A percentile compares a stretch with the other conserved stretches of the same genome.
Conservation (phyloP, 2,797 vertebrate genomes). For the Cichlasoma orientale region DNA sequence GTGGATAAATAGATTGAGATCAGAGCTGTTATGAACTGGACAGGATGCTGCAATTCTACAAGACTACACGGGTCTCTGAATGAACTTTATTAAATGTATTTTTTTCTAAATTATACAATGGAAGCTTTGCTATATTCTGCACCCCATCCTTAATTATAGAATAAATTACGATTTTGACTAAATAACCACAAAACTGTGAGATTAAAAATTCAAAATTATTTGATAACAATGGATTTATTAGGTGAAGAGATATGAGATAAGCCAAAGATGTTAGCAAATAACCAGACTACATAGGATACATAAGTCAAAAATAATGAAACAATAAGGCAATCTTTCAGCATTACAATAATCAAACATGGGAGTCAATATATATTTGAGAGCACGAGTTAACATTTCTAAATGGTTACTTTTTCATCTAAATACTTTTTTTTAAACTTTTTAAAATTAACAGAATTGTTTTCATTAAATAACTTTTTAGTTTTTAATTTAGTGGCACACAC, state of each 20-base stretch:
- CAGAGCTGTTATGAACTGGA: not conserved
- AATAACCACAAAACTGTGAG: too few relatives aligned
- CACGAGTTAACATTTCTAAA: not conserved
- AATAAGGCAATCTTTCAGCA: not conserved
- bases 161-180: too few relatives aligned
- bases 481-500: not conserved
- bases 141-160: too few relatives aligned
- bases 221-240: too few relatives aligned
- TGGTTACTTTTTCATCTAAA: not conserved
- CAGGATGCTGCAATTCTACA: not conserved
- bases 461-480: not conserved
- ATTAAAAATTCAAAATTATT: too few relatives aligned
- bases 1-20: not conserved
- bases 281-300: too few relatives aligned
- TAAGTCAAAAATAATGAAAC: too few relatives aligned
- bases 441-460: not conserved
- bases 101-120: not conserved
- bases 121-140: not conserved
- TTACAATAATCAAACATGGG: not conserved
- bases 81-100: not conserved
- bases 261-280: too few relatives aligned
- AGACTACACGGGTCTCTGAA: not conserved
- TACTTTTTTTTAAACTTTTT: not conserved
- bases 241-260: too few relatives aligned
- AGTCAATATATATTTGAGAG: not conserved